Conservation (phyloP, 1,140 invertebrate species). For the Aphaenogaster ashmeadi region DNA sequence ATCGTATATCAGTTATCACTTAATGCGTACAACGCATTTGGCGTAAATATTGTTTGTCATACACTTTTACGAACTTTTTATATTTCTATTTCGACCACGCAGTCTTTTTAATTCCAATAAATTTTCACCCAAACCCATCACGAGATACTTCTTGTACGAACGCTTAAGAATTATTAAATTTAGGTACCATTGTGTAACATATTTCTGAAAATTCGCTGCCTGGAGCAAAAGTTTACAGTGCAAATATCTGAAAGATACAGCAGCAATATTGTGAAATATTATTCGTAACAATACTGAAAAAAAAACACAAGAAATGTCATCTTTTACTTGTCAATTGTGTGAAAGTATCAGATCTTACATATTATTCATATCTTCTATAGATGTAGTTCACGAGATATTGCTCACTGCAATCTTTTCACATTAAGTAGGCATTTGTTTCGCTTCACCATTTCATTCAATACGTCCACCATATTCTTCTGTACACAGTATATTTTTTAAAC, state of each 20-base stretch:
- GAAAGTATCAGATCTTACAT: constrained; percentile 10
- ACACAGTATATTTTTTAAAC: constrained; percentile 57
- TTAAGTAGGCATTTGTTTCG: constrained; percentile 33
- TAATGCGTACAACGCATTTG: not conserved
- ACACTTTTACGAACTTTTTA: constrained; percentile 29
- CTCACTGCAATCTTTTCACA: constrained; percentile 51
- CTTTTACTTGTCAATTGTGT: not conserved
- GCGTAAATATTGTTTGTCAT: constrained; percentile 15
- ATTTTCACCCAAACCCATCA: constrained; percentile 47
- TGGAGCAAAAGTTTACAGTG: constrained; percentile 27
- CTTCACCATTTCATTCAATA: constrained; percentile 6
- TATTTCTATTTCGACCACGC: not conserved
- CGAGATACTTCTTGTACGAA: constrained; percentile 56
- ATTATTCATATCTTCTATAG: constrained; percentile 14
- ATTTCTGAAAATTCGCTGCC: not conserved
- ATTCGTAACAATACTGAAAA: constrained; percentile 20
- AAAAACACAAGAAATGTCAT: constrained; percentile 2
- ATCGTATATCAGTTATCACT: not conserved
- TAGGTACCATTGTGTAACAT: not conserved
- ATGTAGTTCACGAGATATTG: constrained; percentile 44
- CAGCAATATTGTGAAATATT: constrained; percentile 28
- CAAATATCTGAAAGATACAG: constrained; percentile 41
- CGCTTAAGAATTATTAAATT: constrained; percentile 23
- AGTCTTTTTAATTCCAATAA: not conserved
- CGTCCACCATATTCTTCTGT: constrained; percentile 52